Conservation (phyloP, 2,797 vertebrate genomes). For the Micropoecilia bifurca region DNA sequence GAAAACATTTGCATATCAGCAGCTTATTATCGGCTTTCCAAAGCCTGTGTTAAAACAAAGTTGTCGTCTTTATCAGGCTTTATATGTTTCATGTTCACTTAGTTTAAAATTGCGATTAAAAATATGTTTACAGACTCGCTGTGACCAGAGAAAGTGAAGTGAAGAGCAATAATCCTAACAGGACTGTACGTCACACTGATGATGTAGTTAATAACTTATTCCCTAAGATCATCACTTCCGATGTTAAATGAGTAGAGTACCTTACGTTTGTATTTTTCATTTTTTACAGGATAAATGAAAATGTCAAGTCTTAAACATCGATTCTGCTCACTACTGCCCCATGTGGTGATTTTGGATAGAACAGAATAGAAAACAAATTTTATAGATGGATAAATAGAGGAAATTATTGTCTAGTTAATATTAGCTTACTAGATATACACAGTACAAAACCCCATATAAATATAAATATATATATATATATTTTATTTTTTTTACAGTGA, state of each 20-base stretch:
- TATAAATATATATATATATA: too few species aligned
- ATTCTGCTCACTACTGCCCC: constrained; percentile 47
- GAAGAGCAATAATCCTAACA: constrained; percentile 7
- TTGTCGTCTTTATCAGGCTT: background rate
- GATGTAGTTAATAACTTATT: background rate
- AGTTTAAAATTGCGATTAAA: background rate
- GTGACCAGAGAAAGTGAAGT: constrained; percentile 44
- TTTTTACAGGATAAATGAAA: constrained; percentile 42
- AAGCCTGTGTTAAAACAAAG: background rate
- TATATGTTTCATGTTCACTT: background rate
- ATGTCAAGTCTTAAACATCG: constrained; percentile 24
- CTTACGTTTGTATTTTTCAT: constrained; percentile 15
- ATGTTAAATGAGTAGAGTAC: background rate
- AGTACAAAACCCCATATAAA: too few species aligned
- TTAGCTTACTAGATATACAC: background rate
- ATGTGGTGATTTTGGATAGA: constrained; percentile 8
- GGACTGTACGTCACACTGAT: background rate
- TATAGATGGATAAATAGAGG: background rate
- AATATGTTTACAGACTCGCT: constrained; percentile 20
- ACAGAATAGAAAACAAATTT: background rate
- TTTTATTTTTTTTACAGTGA: too few species aligned
- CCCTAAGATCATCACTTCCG: constrained; percentile 8
- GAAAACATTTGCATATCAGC: background rate
- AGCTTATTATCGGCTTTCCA: accelerated
- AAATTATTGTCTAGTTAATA: background rate